Percentiles rank a stretch among this genome's conserved stretches.
Conservation (phyloP, 2,797 vertebrate genomes). For the Protosalanx chinensis region DNA sequence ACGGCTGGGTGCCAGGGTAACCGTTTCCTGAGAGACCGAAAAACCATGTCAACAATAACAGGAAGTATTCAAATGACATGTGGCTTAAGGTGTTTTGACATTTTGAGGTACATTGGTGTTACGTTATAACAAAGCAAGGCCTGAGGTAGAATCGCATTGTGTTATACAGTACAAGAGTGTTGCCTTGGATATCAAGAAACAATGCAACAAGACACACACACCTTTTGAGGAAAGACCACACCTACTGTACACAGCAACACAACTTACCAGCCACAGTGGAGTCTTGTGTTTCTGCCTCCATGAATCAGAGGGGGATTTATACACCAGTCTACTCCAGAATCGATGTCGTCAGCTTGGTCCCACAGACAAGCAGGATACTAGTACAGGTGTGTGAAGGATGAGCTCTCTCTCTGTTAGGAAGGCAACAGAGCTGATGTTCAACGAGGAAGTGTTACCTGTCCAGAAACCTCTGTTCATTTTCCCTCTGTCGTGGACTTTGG, state of each 20-base stretch:
- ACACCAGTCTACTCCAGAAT: conserved; percentile 8
- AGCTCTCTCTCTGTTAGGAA: background rate
- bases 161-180: background rate
- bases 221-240: conserved; percentile 22
- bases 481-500: conserved; percentile 63
- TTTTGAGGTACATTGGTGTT: too few relatives aligned
- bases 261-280: conserved; percentile 17
- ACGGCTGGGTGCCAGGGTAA: conserved; percentile 41
- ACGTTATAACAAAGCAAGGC: too few relatives aligned
- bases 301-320: background rate
- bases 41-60: background rate
- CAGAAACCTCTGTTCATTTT: conserved; percentile 33
- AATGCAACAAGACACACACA: background rate
- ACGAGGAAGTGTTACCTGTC: conserved; percentile 32
- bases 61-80: too few relatives aligned
- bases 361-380: conserved; percentile 9
- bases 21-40: background rate
- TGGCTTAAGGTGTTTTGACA: too few relatives aligned
- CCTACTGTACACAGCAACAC: conserved; percentile 1
- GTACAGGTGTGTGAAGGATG: background rate
- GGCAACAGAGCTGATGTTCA: conserved; percentile 3
- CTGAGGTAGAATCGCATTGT: background rate
- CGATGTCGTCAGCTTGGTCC: background rate
- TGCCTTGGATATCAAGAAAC: background rate
- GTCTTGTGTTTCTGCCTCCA: conserved; percentile 36